Conservation (phyloP, 2,888 invertebrate species). For the Rapana venosa region DNA sequence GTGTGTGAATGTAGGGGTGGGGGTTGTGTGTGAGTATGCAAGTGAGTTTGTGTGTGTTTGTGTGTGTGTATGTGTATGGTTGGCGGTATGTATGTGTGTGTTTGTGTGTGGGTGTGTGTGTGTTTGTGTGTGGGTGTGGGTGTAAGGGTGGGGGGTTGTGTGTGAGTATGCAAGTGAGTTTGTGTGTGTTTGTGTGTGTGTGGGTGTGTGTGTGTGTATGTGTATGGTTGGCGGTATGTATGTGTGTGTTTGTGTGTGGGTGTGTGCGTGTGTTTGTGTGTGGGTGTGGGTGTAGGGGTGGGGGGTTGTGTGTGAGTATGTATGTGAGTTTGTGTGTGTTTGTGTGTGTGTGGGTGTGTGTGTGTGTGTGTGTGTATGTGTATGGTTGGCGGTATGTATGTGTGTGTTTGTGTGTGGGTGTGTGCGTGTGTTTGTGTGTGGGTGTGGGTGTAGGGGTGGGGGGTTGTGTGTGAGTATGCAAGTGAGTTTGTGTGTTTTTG, state of each 20-base stretch:
- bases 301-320: not conserved
- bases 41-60: too few relatives aligned
- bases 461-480: not conserved
- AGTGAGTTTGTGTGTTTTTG: not conserved
- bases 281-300: not conserved
- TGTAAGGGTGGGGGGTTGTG: not conserved
- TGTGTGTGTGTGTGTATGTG: not conserved
- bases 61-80: too few relatives aligned
- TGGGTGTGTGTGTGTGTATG: not conserved
- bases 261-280: not conserved
- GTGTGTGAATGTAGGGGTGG: too few relatives aligned
- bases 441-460: too few relatives aligned
- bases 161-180: not conserved
- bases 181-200: not conserved
- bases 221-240: too few relatives aligned
- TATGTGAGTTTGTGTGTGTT: not conserved
- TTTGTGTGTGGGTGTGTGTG: too few relatives aligned
- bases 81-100: too few relatives aligned
- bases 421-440: not conserved
- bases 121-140: too few relatives aligned
- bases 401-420: not conserved
- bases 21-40: too few relatives aligned
- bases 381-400: too few relatives aligned
- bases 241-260: not conserved
- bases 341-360: not conserved